Conservation (phyloP, 23 tunicate genomes). For the Ascidia mentula region DNA sequence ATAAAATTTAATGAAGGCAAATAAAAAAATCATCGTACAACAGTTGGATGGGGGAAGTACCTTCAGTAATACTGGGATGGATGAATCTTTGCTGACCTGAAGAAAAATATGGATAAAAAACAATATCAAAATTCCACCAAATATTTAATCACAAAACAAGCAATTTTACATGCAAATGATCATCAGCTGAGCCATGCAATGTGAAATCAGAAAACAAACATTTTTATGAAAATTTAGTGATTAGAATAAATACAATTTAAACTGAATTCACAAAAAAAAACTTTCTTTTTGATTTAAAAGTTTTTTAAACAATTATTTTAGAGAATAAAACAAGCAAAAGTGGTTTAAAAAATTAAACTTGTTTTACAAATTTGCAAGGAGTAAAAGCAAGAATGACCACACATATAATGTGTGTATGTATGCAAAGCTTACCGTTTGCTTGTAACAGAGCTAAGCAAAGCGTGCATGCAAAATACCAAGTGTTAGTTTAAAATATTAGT, state of each 20-base stretch:
- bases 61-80: slow-evolving; percentile 24
- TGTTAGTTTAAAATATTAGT: not conserved
- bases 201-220: not conserved
- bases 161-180: too few species aligned
- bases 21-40: not conserved
- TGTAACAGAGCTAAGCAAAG: not conserved
- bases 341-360: not conserved
- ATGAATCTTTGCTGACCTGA: slow-evolving; percentile 33
- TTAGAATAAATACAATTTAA: not conserved
- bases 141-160: too few species aligned
- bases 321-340: too few species aligned
- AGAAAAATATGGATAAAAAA: not conserved
- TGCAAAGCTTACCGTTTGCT: not conserved
- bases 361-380: not conserved
- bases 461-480: not conserved
- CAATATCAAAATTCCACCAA: too few species aligned
- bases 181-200: not conserved
- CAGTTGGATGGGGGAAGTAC: too few species aligned
- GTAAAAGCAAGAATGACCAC: not conserved
- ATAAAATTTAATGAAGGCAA: too few species aligned
- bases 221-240: not conserved
- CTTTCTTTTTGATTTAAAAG: not conserved
- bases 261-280: not conserved
- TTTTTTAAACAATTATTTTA: too few species aligned
- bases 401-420: not conserved